Evolutionary conservation across 2,113 vertebrate genomes (phyloP), one percentile per base, ranked within the genome.

Genomic region (Cyanoramphus novaezelandiae): DNA sequence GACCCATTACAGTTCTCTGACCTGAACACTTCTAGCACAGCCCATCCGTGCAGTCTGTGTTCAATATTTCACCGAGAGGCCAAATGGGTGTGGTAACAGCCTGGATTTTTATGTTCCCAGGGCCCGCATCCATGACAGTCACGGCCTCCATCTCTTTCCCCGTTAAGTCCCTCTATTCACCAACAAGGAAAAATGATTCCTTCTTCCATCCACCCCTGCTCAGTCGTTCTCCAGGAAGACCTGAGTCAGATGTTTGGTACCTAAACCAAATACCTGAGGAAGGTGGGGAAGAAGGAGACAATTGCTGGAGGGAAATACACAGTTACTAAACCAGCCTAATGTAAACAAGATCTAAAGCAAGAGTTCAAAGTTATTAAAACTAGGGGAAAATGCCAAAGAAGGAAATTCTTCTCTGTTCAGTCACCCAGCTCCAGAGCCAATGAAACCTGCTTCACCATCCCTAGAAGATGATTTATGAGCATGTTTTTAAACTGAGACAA

Each of bases 351-450:
- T 95, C 90, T 96, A 97, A 97, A 96, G 96, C 83, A 72, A 79
- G 96, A 91, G 96, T 94, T 97, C 95, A 96, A 96, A 94, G 93
- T 97, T 93, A 96, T 96, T 96, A 96, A 95, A 96, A 95, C 77
- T 43, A 93, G 82, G 93, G 67, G 88, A 92, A 95, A 93, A 92
- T 74, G 94, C 94, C 91, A 95, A 97, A 96, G 93, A 96, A 89
- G 93, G 88, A 96, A 95, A 96, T 97, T 97, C 96, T 96, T 96
- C 92, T 93, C 86, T 57, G 74, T 95, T 86, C 93, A 96, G 74
- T 96, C 96, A 96, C 74, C 25, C 57, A 86, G 63, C 86, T 95
- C 77, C 37, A 72, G 74, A 94, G 92, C 95, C 86, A 94, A 96
- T 76, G 83, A 91, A 90, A 90, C 75, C 79, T 90, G 79, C 82